Base-by-base conservation (phyloP, 2,113 vertebrate genomes). In the Collichthys lucidus region DNA sequence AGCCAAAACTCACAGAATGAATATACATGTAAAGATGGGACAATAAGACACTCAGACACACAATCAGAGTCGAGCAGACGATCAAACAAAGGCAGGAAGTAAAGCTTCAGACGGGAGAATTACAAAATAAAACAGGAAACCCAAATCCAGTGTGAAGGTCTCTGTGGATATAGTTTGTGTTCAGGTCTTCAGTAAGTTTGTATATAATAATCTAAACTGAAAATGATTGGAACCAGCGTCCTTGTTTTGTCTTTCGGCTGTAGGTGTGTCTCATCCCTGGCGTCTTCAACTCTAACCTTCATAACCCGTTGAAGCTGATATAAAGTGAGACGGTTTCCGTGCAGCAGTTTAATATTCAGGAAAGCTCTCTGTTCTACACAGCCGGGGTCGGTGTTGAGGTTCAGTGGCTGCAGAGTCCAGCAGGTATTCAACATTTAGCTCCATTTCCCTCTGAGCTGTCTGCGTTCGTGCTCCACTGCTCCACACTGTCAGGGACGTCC, bases 381-480 rank as follows among this genome's bases (percentile, higher is more conserved):
- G 26, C 55, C 67, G 1, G 73, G 86, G 84, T 90, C 88, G 62
- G 67, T 68, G 86, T 77, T 35, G 31, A 70, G 83, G 83, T 86
- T 85, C 62, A 61, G 26, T 19, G 70, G 29, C 70, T 66, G 2
- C 70, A 67, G 66, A 67, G 63, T 74, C 79, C 82, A 76, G 88
- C 82, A 87, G 82, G 63, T 82, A 65, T 86, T 89, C 77, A 74
- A 66, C 89, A 81, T 86, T 85, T 82, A 77, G 74, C 85, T 84
- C 79, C 81, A 20, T 78, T 88, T 86, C 74, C 78, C 84, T 89
- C 52, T 20, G 62, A 84, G 84, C 74, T 19, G 61, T 64, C 67
- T 73, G 17, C 69, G 83, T 83, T 87, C 79, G 75, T 77, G 86
- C 88, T 85, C 83, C 17, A 5, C 79, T 73, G 63, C 65, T 79